Evolutionary conservation across 1,140 invertebrate species (phyloP).

Genomic region (Leptoteleia sp.): DNA sequence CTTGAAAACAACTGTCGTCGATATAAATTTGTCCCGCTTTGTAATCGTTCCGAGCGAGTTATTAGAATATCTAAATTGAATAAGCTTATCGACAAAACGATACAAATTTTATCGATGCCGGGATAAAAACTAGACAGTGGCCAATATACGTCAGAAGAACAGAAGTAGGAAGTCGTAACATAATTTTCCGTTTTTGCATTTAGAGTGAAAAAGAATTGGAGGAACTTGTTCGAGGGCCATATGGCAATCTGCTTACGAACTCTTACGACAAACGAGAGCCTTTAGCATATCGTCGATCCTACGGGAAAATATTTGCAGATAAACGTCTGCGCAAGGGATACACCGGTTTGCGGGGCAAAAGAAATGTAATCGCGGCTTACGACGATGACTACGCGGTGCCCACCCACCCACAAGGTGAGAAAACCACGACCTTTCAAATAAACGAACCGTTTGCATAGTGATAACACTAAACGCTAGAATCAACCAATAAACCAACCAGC

Average conservation of each 20-base stretch:
- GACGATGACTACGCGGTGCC: constrained; percentile 27
- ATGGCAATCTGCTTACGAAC: constrained; percentile 31
- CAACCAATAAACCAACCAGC: constrained; percentile 1
- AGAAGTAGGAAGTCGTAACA: not conserved
- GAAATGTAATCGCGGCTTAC: constrained; percentile 42
- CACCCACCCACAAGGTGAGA: constrained; percentile 45
- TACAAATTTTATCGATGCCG: too few relatives aligned
- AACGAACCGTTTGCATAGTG: constrained; percentile 9
- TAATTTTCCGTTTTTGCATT: constrained; percentile 13
- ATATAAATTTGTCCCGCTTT: not conserved
- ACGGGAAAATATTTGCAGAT: constrained; percentile 46
- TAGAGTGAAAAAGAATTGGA: constrained; percentile 40
- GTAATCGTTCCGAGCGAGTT: too few relatives aligned
- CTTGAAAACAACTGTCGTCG: not conserved
- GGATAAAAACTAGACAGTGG: too few relatives aligned
- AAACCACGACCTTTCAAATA: constrained; percentile 12
- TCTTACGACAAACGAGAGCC: constrained; percentile 50
- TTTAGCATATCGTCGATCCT: constrained; percentile 35
- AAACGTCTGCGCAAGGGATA: constrained; percentile 60
- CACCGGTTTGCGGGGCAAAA: constrained; percentile 55
- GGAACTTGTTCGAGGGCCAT: constrained; percentile 28
- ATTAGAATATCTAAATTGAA: too few relatives aligned
- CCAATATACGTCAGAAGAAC: not conserved
- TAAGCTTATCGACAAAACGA: too few relatives aligned
- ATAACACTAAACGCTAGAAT: constrained; percentile 22